Base-by-base conservation (phyloP, 2,888 invertebrate species). In the Nematopogon swammerdamellus region DNA sequence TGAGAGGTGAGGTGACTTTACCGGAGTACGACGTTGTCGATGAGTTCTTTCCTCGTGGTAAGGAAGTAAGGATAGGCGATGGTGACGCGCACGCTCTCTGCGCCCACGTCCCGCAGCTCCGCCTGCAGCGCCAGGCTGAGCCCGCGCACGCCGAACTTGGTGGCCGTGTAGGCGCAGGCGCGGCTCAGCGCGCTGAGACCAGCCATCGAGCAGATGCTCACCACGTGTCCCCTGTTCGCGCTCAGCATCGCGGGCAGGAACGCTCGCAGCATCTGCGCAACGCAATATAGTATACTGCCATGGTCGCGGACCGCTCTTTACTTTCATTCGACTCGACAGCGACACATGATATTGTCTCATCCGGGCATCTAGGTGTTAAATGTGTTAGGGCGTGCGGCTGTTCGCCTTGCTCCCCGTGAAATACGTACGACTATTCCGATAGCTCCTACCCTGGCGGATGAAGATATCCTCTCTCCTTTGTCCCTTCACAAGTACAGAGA, bases 91-190 rank as follows among this genome's bases (percentile, higher is more conserved):
- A 63, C 56, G 45, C 44, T 49, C 16, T 48, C 18, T 3, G 18
- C 18, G 18, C 44, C 44, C 8, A 8, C 44, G 18, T 44, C 44
- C 8, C 44, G 18, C 19, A 44, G 44, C 19, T 44, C 44, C 48
- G 58, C 57, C 18, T 57, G 36, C 29, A 63, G 50, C n/a, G 57
- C 56, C 3, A 53, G 53, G 71, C 73, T 73, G 47, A 76, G 68
- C 45, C 75, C 76, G 49, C 67, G 60, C 42, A 76, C 69, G 16
- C 68, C 77, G 56, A 66, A 75, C 56, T 77, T 77, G 10, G 77
- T 70, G 29, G 75, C 68, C 2, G 68, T 65, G 55, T 77, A 77
- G 36, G 70, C 44, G 44, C 6, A 63, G 52, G 61, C 70, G 50
- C 60, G 68, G 62, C 55, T 16, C 62, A 65, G 48, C 44, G 17